A percentile compares a stretch with the other conserved stretches of the same genome.
Evolutionary conservation across 2,888 invertebrate genomes (phyloP).

Genomic region (Troilus luridus): DNA sequence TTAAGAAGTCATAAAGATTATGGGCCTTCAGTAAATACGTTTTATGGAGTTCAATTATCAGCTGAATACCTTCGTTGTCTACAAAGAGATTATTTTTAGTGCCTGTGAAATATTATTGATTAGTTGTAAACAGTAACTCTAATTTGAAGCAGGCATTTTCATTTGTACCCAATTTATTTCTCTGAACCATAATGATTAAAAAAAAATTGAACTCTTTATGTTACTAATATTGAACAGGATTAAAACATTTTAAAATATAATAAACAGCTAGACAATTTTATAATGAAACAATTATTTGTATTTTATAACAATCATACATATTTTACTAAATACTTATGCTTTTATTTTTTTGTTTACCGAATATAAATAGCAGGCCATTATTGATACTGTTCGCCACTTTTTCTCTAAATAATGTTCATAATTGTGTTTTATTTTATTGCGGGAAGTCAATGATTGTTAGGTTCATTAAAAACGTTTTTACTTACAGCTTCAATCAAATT

Average conservation of each 20-base stretch:
- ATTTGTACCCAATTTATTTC: background rate
- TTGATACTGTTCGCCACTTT: no score
- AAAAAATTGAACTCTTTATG: background rate
- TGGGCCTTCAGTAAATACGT: background rate
- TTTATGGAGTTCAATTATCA: slow-evolving; percentile 1
- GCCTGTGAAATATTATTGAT: background rate
- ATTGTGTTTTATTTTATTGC: no score
- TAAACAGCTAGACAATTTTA: background rate
- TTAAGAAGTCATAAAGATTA: background rate
- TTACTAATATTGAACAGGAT: background rate
- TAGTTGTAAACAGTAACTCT: background rate
- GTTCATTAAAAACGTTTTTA: no score
- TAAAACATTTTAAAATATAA: background rate
- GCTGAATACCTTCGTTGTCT: background rate
- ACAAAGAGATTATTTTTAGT: background rate
- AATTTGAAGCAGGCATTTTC: background rate
- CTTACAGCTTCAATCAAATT: no score
- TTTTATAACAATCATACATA: background rate
- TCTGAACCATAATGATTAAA: background rate
- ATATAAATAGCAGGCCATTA: no score
- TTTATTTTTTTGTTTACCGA: no score
- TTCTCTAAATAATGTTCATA: no score
- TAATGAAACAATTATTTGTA: background rate
- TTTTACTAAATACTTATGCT: no score
- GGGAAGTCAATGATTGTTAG: no score